phyloP scores from a whole-genome alignment of 2,888 invertebrate genomes.

The Macrophya annulata region DNA sequence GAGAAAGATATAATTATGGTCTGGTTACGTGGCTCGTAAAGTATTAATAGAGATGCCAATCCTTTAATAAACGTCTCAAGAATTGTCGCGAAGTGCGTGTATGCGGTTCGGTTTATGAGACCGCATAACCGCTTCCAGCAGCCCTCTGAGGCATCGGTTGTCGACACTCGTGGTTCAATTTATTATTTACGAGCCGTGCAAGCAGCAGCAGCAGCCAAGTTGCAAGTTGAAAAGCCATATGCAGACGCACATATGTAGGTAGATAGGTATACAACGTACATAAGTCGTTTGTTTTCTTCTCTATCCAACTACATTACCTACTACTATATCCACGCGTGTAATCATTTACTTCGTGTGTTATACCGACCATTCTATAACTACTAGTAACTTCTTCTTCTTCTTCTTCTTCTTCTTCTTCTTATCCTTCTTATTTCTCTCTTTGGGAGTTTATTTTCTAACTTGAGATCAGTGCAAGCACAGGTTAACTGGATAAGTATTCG shows the following conservation, averaged over 20 bases:
- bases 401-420: too few relatives aligned
- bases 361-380: not conserved
- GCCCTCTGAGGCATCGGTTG: conserved; percentile 31
- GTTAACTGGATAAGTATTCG: not conserved
- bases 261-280: too few relatives aligned
- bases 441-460: not conserved
- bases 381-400: not conserved
- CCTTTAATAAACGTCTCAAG: conserved; percentile 43
- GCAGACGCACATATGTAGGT: too few relatives aligned
- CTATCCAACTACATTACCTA: not conserved
- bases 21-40: conserved; percentile 41
- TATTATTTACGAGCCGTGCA: conserved; percentile 38
- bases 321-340: not conserved
- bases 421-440: not conserved
- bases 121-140: conserved; percentile 65
- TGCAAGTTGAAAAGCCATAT: too few relatives aligned
- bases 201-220: not conserved
- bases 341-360: not conserved
- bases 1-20: not conserved
- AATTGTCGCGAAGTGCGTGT: conserved; percentile 54
- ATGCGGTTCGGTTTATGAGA: conserved; percentile 72
- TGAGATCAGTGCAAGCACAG: too few relatives aligned
- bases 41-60: conserved; percentile 49
- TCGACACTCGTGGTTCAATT: conserved; percentile 44
- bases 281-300: conserved; percentile 38